A percentile compares a stretch with the other conserved stretches of the same genome.
Conservation (phyloP, 2,888 invertebrate species). For the Hyalella azteca region DNA sequence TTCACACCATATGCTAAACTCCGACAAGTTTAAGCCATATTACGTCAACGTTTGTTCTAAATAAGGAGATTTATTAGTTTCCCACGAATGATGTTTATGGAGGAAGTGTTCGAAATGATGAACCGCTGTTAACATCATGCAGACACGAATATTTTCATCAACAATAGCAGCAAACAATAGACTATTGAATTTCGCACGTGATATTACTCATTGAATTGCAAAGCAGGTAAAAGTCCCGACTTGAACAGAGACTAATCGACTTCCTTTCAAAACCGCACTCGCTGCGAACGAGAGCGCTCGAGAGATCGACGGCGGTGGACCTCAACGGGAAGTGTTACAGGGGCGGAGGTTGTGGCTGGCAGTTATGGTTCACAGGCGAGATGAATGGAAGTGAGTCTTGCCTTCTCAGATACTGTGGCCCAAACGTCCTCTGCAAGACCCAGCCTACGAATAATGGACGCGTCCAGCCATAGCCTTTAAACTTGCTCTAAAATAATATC, state of each 20-base stretch:
- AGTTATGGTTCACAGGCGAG: conserved; percentile 12
- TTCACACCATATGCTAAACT: too few species aligned
- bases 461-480: neutral
- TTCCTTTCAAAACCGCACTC: neutral
- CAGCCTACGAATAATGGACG: conserved; percentile 19
- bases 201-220: conserved; percentile 20
- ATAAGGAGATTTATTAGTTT: too few species aligned
- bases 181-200: neutral
- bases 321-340: neutral
- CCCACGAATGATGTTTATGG: too few species aligned
- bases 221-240: neutral
- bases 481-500: neutral
- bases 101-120: too few species aligned
- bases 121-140: too few species aligned
- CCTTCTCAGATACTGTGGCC: conserved; percentile 13
- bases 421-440: neutral
- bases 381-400: neutral
- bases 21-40: too few species aligned
- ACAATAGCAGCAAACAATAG: neutral
- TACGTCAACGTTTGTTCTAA: too few species aligned
- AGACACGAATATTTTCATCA: too few species aligned
- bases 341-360: neutral
- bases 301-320: conserved; percentile 16
- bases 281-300: neutral
- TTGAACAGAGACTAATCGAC: conserved; percentile 15